Conservation (phyloP, 64 coral and sea anemone genomes). For the Montipora sp. region DNA sequence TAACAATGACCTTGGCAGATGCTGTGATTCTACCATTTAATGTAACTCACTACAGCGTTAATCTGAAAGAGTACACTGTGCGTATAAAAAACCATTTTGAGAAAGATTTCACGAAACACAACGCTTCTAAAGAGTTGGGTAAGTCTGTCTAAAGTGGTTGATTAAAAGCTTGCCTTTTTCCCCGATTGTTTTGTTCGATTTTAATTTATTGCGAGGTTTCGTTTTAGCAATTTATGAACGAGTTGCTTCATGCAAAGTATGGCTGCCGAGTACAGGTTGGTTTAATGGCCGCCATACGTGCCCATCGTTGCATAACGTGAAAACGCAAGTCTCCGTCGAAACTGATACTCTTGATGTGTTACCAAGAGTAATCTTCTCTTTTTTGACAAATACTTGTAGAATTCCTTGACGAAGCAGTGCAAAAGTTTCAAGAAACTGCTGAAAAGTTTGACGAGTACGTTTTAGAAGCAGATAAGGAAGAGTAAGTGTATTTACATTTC, state of each 20-base stretch:
- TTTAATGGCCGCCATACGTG: no score
- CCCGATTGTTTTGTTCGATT: not conserved
- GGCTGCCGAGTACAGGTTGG: no score
- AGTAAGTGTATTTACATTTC: conserved; percentile 49
- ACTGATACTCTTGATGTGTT: not conserved
- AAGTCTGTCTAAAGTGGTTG: not conserved
- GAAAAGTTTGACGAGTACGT: conserved; percentile 67
- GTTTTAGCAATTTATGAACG: not conserved
- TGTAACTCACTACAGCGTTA: conserved; percentile 78
- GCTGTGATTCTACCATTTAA: conserved; percentile 79
- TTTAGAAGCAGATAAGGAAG: conserved; percentile 43
- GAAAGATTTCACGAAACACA: conserved; percentile 12
- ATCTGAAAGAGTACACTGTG: conserved; percentile 56
- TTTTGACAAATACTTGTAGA: conserved; percentile 38
- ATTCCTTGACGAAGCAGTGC: conserved; percentile 44
- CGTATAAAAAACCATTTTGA: conserved; percentile 26
- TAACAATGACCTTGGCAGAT: conserved; percentile 77
- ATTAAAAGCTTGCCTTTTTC: not conserved
- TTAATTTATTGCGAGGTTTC: not conserved
- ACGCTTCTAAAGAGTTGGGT: conserved; percentile 52
- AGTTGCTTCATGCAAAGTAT: no score
- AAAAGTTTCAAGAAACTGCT: conserved; percentile 66
- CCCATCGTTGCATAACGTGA: no score
- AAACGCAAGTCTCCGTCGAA: no score
- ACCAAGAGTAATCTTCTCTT: not conserved